Evolutionary conservation across 2,888 invertebrate genomes (phyloP).

Genomic region (Ectemnius lituratus): DNA sequence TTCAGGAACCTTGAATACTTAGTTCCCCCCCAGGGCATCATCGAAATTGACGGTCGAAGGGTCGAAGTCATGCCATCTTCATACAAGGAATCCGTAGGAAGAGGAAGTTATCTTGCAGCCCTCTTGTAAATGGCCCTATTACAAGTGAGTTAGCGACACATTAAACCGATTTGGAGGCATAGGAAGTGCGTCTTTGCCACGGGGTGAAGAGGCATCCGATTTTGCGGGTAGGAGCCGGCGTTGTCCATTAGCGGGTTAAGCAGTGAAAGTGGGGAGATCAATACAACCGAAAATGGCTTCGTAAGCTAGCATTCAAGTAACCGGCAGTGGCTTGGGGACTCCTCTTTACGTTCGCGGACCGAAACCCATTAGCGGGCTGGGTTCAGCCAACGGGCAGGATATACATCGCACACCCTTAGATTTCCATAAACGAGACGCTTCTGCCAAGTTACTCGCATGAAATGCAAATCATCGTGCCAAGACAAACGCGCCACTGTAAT

Average conservation of each 20-base stretch:
- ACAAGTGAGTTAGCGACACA: background rate
- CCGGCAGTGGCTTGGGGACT: slow-evolving; percentile 7
- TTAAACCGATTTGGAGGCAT: background rate
- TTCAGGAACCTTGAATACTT: too few species aligned
- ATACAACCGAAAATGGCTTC: slow-evolving; percentile 14
- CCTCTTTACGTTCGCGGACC: slow-evolving; percentile 23
- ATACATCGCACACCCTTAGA: slow-evolving; percentile 49
- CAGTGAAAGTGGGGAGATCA: slow-evolving; percentile 8
- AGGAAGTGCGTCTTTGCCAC: background rate
- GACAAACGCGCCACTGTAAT: slow-evolving; percentile 49
- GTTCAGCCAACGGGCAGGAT: slow-evolving; percentile 19
- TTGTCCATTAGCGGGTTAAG: slow-evolving; percentile 11
- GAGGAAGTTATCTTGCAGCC: too few species aligned
- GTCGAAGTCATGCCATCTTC: too few species aligned
- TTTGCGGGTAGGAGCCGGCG: background rate
- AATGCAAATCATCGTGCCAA: slow-evolving; percentile 61
- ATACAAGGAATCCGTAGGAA: too few species aligned
- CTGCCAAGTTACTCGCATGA: slow-evolving; percentile 45
- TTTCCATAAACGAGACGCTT: slow-evolving; percentile 59
- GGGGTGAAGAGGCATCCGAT: background rate
- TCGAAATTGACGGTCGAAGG: too few species aligned
- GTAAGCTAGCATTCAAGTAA: background rate
- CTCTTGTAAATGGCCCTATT: too few species aligned
- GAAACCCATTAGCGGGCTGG: slow-evolving; percentile 39
- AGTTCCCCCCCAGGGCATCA: too few species aligned